A percentile compares a stretch with the other conserved stretches of the same genome.
These are phyloP conservation scores for Grammomys surdaster DNA, from an alignment of 2,113 vertebrate species.

Conservation along the genomic window DNA sequence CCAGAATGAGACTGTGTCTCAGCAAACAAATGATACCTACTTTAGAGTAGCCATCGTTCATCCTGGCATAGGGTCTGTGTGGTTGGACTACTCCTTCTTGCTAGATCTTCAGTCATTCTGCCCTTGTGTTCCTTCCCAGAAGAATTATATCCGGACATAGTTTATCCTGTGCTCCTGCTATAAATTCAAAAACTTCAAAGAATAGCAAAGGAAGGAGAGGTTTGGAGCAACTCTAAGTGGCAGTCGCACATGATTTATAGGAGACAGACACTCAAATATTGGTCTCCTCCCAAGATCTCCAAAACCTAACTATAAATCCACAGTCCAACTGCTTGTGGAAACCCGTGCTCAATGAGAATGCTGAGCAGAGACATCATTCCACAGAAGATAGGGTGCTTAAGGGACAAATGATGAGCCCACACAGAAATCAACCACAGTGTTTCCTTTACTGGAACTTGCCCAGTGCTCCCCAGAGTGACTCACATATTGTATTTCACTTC, in stretches of 20 bases:
- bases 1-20: neutral
- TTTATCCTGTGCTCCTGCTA: neutral
- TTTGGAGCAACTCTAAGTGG: slow-evolving; percentile 44
- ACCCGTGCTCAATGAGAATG: neutral
- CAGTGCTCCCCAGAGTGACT: neutral
- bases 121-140: neutral
- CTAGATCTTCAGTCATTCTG: neutral
- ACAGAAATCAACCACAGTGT: neutral
- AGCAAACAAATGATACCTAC: neutral
- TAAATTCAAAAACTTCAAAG: slow-evolving; percentile 1
- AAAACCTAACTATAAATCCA: slow-evolving; percentile 53
- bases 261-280: slow-evolving; percentile 42
- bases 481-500: neutral
- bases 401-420: neutral
- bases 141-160: neutral
- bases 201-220: neutral
- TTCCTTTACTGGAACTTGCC: neutral
- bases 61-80: neutral
- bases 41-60: neutral
- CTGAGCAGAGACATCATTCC: neutral
- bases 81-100: neutral
- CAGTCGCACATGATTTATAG: slow-evolving; percentile 46
- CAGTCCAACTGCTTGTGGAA: neutral
- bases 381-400: neutral
- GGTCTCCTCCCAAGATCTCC: slow-evolving; percentile 56